Conservation (phyloP, 1,140 invertebrate species). For the Coelopa frigida region DNA sequence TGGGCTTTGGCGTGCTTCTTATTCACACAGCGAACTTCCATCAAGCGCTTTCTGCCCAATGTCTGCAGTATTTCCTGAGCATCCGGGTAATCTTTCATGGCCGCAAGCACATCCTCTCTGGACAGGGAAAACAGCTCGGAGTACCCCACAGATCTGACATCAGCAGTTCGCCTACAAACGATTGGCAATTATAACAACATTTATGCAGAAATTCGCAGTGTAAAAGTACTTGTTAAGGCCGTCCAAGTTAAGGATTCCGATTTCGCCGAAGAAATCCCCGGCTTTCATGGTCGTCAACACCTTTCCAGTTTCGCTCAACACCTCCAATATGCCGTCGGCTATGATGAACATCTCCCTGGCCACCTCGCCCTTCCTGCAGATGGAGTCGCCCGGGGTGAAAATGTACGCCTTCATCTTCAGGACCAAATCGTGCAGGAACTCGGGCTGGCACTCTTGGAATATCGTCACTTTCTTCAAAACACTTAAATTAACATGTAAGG, state of each 20-base stretch:
- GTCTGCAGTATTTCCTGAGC: constrained; percentile 89
- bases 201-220: not conserved
- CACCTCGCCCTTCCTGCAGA: constrained; percentile 87
- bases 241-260: constrained; percentile 92
- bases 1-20: constrained; percentile 40
- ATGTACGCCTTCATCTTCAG: constrained; percentile 98
- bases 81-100: constrained; percentile 95
- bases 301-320: constrained; percentile 86
- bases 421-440: constrained; percentile 93
- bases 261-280: constrained; percentile 96
- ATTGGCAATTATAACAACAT: not conserved
- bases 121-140: constrained; percentile 92
- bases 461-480: constrained; percentile 86
- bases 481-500: constrained; percentile 89
- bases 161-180: constrained; percentile 75
- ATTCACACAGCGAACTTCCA: constrained; percentile 62
- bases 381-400: constrained; percentile 93
- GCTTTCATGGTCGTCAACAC: constrained; percentile 94
- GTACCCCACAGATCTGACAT: constrained; percentile 92
- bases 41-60: constrained; percentile 76
- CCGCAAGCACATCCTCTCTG: constrained; percentile 86
- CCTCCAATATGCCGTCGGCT: constrained; percentile 92
- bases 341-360: constrained; percentile 98
- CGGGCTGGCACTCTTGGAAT: constrained; percentile 89
- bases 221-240: constrained; percentile 83